Evolutionary conservation across 2,888 invertebrate genomes (phyloP), one percentile per base, ranked within the genome.

Genomic region (Drosophila histrio): DNA sequence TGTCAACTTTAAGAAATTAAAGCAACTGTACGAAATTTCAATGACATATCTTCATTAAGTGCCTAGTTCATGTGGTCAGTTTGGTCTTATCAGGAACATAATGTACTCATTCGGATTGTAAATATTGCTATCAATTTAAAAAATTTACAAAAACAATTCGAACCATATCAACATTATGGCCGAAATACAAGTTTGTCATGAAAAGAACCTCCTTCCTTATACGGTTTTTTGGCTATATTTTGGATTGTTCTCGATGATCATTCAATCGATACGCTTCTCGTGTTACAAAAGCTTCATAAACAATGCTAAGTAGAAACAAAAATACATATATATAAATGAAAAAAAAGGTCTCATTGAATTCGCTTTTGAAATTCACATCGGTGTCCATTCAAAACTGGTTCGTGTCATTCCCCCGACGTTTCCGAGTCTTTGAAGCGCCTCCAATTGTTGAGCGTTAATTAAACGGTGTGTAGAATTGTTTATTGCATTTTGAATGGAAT

Each of bases 401-500:
- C 49, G 43, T 24, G 0, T 28, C 15, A 36, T n/a, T 2, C 21
- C 30, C 13, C 36, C 13, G 9, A 1, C 4, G 5, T 30, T 24
- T 4, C 17, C 26, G 13, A 7, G 7, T 0, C n/a, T n/a, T 9
- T 24, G 19, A 13, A 22, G 19, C 28, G 26, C 17, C 17, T n/a
- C 32, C 38, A 13, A 26, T 47, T 49, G 67, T 34, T 19, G 57
- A 62, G 79, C 76, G 86, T 67, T 85, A 85, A 80, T 85, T 79
- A 75, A 79, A 72, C 65, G 52, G 60, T 78, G 60, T 79, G 60
- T 67, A 44, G 64, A 71, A 77, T 63, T 70, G 70, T 41, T 84
- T 80, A 77, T 73, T 52, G 57, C 21, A 43, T 26, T 63, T 59
- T 53, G 52, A 73, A 54, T 58, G 62, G 13, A 66, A 32, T 44